These are phyloP conservation scores for Scaptomyza graminum DNA, from an alignment of 1,140 invertebrate genomes.

Conservation along the genomic window DNA sequence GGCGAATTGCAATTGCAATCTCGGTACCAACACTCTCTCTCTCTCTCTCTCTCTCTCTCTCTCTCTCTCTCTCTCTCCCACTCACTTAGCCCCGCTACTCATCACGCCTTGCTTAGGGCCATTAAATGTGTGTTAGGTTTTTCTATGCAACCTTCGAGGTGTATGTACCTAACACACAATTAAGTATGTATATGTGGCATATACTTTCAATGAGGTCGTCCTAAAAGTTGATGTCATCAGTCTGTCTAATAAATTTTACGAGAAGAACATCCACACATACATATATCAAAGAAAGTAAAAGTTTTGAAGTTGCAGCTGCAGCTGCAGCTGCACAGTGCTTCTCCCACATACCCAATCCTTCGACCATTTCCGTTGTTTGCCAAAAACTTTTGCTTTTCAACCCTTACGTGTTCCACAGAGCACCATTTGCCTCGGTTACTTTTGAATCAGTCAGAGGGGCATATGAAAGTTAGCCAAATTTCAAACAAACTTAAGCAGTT, in stretches of 20 bases:
- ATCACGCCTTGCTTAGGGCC: conserved; percentile 25
- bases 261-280: conserved; percentile 57
- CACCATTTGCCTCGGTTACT: too few species aligned
- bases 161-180: conserved; percentile 6
- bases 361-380: conserved; percentile 1
- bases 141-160: neutral
- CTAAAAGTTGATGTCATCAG: conserved; percentile 32
- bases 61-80: too few species aligned
- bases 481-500: too few species aligned
- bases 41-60: too few species aligned
- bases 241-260: conserved; percentile 67
- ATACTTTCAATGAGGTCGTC: conserved; percentile 36
- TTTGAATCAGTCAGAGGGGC: too few species aligned
- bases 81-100: neutral
- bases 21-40: neutral
- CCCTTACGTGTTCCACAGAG: conserved; percentile 16
- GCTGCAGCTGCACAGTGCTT: conserved; percentile 66
- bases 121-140: conserved; percentile 73
- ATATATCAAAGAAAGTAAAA: conserved; percentile 68
- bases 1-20: conserved; percentile 36
- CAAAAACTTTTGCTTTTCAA: conserved; percentile 21
- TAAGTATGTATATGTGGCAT: neutral
- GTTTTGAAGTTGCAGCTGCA: conserved; percentile 46
- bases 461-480: too few species aligned
- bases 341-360: conserved; percentile 8